phyloP scores from a whole-genome alignment of 2,113 vertebrate species.

The Amphiprion percula region DNA sequence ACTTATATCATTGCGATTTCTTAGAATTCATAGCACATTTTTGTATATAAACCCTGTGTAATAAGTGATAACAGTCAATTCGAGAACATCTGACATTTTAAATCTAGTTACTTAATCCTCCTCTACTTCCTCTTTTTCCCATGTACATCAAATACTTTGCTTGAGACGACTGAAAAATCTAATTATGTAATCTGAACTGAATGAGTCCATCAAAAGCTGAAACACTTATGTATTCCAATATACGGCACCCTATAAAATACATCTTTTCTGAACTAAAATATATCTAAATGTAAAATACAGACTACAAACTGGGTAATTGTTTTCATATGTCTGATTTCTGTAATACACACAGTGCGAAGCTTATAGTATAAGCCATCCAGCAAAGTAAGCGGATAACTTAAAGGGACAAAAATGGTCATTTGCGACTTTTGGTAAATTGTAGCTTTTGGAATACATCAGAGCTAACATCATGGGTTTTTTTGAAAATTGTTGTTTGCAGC shows the following conservation, averaged over 20 bases:
- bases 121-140: background rate
- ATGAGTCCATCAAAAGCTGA: background rate
- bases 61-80: background rate
- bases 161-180: background rate
- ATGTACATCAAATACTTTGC: background rate
- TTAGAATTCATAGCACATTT: background rate
- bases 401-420: background rate
- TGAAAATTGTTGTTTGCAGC: constrained; percentile 20
- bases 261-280: background rate
- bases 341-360: background rate
- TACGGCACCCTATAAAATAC: background rate
- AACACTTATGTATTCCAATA: background rate
- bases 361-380: background rate
- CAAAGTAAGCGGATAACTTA: background rate
- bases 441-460: background rate
- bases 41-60: background rate
- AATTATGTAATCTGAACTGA: background rate
- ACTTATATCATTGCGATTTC: background rate
- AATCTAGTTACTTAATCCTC: constrained; percentile 30
- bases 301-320: background rate
- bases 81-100: constrained; percentile 15
- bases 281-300: background rate
- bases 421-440: constrained; percentile 17
- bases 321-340: too few relatives aligned
- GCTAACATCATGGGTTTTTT: constrained; percentile 6